A percentile compares a stretch with the other conserved stretches of the same genome.
phyloP scores from a whole-genome alignment of 2,113 vertebrate species.

The Crotalus helleri region DNA sequence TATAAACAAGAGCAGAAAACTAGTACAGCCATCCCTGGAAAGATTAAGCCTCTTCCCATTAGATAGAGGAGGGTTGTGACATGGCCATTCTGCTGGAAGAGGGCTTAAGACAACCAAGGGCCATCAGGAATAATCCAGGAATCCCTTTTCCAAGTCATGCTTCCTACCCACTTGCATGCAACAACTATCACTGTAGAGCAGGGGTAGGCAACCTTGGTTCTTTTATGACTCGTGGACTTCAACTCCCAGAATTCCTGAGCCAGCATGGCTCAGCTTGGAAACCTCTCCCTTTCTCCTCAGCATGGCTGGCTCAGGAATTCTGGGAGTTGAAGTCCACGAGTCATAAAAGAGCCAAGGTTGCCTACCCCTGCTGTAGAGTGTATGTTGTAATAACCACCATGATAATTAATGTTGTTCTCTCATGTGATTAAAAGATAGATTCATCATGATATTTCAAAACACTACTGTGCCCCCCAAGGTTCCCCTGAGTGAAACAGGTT shows the following conservation, averaged over 20 bases:
- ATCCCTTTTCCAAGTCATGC: not conserved
- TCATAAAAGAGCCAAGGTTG: too few species aligned
- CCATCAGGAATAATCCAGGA: not conserved
- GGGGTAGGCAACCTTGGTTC: too few species aligned
- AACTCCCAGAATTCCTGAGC: too few species aligned
- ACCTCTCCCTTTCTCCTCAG: too few species aligned
- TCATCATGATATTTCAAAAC: not conserved
- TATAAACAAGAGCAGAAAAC: not conserved
- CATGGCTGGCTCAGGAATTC: too few species aligned
- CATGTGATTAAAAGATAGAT: not conserved
- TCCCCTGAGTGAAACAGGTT: not conserved
- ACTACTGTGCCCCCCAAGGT: not conserved
- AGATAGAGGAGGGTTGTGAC: not conserved
- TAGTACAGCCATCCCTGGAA: not conserved
- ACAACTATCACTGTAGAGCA: not conserved
- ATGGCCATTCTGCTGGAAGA: not conserved
- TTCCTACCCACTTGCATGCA: not conserved
- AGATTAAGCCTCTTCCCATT: not conserved
- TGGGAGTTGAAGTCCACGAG: too few species aligned
- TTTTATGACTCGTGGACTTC: too few species aligned
- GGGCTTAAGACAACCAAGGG: not conserved
- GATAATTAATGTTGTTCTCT: not conserved
- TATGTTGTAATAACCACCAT: not conserved
- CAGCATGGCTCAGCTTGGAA: too few species aligned
- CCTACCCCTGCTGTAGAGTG: too few species aligned